Evolutionary conservation across 1,140 invertebrate species (phyloP), one percentile per base, ranked within the genome.

Genomic region (Triops longicaudatus): DNA sequence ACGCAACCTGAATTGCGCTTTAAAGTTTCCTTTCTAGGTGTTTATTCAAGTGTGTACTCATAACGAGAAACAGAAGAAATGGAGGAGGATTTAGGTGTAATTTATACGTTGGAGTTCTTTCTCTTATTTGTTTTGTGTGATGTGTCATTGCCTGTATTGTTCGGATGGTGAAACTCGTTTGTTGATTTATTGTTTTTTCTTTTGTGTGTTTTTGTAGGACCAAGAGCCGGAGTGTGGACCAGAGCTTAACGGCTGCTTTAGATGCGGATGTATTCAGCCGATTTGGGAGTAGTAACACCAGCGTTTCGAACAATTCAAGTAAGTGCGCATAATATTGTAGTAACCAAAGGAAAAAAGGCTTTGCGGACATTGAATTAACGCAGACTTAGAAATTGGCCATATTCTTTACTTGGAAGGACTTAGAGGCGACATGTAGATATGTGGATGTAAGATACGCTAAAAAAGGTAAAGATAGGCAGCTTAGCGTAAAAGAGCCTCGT

Each of bases 221-320:
- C 82, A 94, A 94, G 85, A 94, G 92, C 83, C 89, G 92, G 80
- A 93, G 92, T 81, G 92, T 94, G 80, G 93, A 94, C 85, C 92
- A 94, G 88, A 92, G 92, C 81, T 91, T 93, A 81, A 87, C 90
- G 72, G 86, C 91, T 72, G 91, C 92, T 71, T 93, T 93, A 82
- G 92, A 94, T 85, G 85, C 93, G 84, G 92, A 93, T 79, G 88
- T 91, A 27, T 87, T 93, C 74, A 88, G 92, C 93, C 93, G 85
- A 91, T 93, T 80, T 92, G 50, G 50, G 17, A 22, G 14, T 63
- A 37, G 31, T 37, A 37, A 37, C 31, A 22, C 50, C 50, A 63
- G 50, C 22, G 22, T 17, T 22, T n/a, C 50, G 50, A 63, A 63
- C 50, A 17, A 63, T 9, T 63, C 50, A 63, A 63, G 50, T 63